Evolutionary conservation across 2,113 vertebrate genomes (phyloP), one percentile per base, ranked within the genome.

Genomic region (Probosciger aterrimus): DNA sequence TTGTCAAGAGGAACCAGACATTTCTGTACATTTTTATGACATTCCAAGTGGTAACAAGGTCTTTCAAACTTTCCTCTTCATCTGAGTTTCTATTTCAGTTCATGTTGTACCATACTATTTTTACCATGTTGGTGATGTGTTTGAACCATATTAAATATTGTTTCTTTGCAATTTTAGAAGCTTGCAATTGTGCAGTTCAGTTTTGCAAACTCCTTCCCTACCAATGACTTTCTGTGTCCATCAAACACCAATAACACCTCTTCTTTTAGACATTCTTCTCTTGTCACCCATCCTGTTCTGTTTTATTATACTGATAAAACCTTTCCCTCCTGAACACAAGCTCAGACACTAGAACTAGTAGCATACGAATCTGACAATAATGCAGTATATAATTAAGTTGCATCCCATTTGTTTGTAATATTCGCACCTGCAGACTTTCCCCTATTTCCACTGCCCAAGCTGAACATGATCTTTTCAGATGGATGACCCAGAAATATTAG

Each of bases 141-240:
- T 64, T 88, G 43, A 62, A 85, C 53, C 74, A 47, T 71, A 27
- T 71, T 92, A 68, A 74, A 60, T 94, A 37, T 62, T 73, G 55
- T 92, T 96, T 93, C 88, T 95, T 91, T 91, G 35, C 46, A 60
- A 23, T 93, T 96, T 96, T 93, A 90, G 10, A 87, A 67, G 47
- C 30, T 80, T 87, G 46, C 60, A 95, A 13, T 88, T 88, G 88
- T 68, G 78, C 59, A 23, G 28, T 87, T 88, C 78, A 82, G 31
- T 90, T 94, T 78, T 87, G 64, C 70, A 52, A 67, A 44, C 47
- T 84, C 6, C 5, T 65, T 92, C 46, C 67, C 55, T 92, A 22
- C 82, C 77, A 55, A n/a, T 92, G 68, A 95, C 74, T 46, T 92
- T 88, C 49, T 90, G 37, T 82, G 33, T 93, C 55, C 69, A 87